phyloP scores from a whole-genome alignment of 2,113 vertebrate species.

The Procavia capensis region DNA sequence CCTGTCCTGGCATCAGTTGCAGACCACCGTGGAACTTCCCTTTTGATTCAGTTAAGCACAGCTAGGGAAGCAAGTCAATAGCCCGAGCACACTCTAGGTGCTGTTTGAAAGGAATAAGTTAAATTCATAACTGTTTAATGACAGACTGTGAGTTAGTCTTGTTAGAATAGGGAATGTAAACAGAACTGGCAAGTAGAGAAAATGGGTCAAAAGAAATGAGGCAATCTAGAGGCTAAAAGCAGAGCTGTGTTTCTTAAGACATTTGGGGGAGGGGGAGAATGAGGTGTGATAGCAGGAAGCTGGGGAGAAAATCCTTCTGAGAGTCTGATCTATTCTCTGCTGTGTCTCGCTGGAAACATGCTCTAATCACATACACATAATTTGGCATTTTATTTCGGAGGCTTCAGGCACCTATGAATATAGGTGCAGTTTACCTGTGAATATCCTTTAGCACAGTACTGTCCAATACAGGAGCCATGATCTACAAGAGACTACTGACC shows the following conservation, averaged over 20 bases:
- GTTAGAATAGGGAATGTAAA: conserved; percentile 54
- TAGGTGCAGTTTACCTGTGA: conserved; percentile 1
- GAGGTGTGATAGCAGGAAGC: neutral
- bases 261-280: neutral
- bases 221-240: neutral
- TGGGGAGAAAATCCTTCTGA: neutral
- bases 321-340: neutral
- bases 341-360: conserved; percentile 2
- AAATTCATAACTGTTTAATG: conserved; percentile 58
- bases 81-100: conserved; percentile 31
- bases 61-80: conserved; percentile 62
- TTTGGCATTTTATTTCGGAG: neutral
- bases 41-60: neutral
- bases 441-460: neutral
- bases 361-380: neutral
- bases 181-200: conserved; percentile 44
- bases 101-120: conserved; percentile 73
- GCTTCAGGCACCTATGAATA: neutral
- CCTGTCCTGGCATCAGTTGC: neutral
- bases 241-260: neutral
- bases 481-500: neutral
- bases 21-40: conserved; percentile 15
- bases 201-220: conserved; percentile 53
- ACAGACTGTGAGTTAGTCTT: conserved; percentile 60
- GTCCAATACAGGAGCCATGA: neutral